A percentile compares a stretch with the other conserved stretches of the same genome.
Conservation (phyloP, 2,797 vertebrate genomes). For the Melanotaenia trifasciata region DNA sequence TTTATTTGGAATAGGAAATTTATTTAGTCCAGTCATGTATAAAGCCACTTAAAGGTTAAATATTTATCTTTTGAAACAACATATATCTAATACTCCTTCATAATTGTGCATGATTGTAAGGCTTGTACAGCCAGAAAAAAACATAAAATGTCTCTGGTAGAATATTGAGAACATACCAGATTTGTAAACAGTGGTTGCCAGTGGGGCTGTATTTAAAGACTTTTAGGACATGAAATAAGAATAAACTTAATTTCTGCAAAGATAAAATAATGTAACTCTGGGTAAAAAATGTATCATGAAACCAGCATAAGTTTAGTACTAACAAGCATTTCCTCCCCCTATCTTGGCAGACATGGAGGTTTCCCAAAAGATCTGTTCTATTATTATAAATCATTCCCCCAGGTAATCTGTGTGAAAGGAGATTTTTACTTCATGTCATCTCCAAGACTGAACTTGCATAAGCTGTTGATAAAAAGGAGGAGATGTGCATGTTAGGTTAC, state of each 20-base stretch:
- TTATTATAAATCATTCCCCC: slow-evolving; percentile 55
- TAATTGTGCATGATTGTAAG: background rate
- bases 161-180: background rate
- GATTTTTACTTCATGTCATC: slow-evolving; percentile 26
- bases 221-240: background rate
- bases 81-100: too few relatives aligned
- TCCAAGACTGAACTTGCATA: slow-evolving; percentile 13
- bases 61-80: background rate
- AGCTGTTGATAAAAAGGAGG: slow-evolving; percentile 17
- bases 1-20: background rate
- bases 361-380: slow-evolving; percentile 30
- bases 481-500: slow-evolving; percentile 15
- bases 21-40: background rate
- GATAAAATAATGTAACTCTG: slow-evolving; percentile 21
- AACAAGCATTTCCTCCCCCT: slow-evolving; percentile 13
- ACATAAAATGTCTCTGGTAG: background rate
- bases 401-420: slow-evolving; percentile 35
- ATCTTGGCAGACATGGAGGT: slow-evolving; percentile 40
- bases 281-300: slow-evolving; percentile 5
- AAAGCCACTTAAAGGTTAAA: background rate
- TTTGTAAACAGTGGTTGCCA: background rate
- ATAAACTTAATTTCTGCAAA: slow-evolving; percentile 1
- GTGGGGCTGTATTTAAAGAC: slow-evolving; percentile 6
- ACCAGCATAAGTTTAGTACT: slow-evolving; percentile 46
- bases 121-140: background rate